Evolutionary conservation across 2,888 invertebrate genomes (phyloP).

Genomic region (Limenitis arthemis): DNA sequence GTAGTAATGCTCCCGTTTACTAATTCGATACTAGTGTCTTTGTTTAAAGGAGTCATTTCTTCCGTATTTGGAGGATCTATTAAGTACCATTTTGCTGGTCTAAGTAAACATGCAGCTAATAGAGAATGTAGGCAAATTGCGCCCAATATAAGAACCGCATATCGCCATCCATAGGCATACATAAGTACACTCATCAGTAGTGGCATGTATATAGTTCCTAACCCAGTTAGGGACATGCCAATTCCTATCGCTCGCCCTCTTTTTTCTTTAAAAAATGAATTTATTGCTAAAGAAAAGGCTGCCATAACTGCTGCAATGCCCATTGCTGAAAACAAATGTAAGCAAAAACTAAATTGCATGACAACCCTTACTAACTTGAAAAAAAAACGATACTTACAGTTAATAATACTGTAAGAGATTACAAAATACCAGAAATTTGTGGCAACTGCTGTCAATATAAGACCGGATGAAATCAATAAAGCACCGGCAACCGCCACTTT

Average conservation of each 20-base stretch:
- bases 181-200: constrained; percentile 72
- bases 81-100: constrained; percentile 79
- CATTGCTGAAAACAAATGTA: constrained; percentile 63
- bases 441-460: constrained; percentile 72
- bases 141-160: constrained; percentile 74
- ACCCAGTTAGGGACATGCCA: constrained; percentile 75
- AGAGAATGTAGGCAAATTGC: constrained; percentile 75
- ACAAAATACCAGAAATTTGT: constrained; percentile 72
- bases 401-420: constrained; percentile 76
- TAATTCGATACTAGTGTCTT: constrained; percentile 39
- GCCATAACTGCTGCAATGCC: constrained; percentile 74
- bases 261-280: constrained; percentile 75
- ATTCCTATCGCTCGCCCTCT: constrained; percentile 75
- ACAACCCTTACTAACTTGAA: not conserved
- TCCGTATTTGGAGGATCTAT: constrained; percentile 44
- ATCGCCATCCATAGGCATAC: constrained; percentile 70
- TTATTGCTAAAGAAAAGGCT: constrained; percentile 75
- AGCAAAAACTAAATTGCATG: no score
- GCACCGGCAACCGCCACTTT: constrained; percentile 75
- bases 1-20: constrained; percentile 43
- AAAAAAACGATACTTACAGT: constrained; percentile 69
- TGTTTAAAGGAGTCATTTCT: constrained; percentile 50
- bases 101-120: constrained; percentile 72
- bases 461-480: constrained; percentile 66
- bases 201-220: constrained; percentile 78